A percentile compares a stretch with the other conserved stretches of the same genome.
Conservation (phyloP, 1,140 invertebrate genomes). For the Drosophila willistoni region DNA sequence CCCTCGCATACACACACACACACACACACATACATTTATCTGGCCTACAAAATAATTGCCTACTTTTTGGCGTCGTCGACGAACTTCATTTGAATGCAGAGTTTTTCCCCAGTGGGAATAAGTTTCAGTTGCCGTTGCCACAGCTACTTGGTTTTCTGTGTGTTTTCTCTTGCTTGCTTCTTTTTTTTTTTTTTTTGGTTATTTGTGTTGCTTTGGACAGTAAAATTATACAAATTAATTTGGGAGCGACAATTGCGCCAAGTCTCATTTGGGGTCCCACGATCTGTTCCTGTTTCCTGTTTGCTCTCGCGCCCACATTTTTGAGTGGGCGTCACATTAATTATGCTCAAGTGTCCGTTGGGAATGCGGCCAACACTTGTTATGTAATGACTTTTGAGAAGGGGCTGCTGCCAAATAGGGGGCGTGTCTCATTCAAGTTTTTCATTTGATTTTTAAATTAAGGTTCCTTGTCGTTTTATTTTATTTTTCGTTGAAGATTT, state of each 20-base stretch:
- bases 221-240: constrained; percentile 81
- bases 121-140: constrained; percentile 37
- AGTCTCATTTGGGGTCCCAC: constrained; percentile 37
- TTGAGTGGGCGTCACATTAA: constrained; percentile 68
- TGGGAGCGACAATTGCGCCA: constrained; percentile 72
- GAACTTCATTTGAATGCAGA: constrained; percentile 62
- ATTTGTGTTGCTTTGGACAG: constrained; percentile 22
- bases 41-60: constrained; percentile 73
- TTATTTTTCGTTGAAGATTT: constrained; percentile 1
- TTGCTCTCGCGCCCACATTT: constrained; percentile 23
- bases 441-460: constrained; percentile 65
- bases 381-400: constrained; percentile 74
- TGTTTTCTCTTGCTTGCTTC: not conserved
- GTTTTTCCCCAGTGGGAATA: constrained; percentile 34
- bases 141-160: constrained; percentile 24
- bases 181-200: constrained; percentile 43
- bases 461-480: not conserved
- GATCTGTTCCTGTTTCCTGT: constrained; percentile 55
- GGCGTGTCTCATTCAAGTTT: constrained; percentile 45
- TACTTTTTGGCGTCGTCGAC: constrained; percentile 54
- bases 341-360: constrained; percentile 79
- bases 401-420: constrained; percentile 17
- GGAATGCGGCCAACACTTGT: constrained; percentile 80
- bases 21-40: constrained; percentile 25
- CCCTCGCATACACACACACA: constrained; percentile 6